These are phyloP conservation scores for Procambarus clarkii DNA, from an alignment of 1,140 invertebrate genomes.

Conservation along the genomic window DNA sequence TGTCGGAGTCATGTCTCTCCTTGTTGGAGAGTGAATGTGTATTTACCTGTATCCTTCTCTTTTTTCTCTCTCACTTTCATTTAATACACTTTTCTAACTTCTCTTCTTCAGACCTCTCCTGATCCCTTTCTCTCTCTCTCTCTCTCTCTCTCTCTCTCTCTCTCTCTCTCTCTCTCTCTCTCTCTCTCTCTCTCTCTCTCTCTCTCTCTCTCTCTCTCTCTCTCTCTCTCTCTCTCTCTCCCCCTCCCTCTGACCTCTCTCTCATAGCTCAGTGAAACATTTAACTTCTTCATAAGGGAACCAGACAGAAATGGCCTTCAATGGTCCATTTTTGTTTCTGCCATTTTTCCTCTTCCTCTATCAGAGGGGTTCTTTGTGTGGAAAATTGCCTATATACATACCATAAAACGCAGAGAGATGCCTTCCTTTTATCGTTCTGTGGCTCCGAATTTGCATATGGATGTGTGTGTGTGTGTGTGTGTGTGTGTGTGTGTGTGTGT, in stretches of 20 bases:
- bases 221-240: not conserved
- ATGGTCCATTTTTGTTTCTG: not conserved
- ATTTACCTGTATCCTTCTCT: too few relatives aligned
- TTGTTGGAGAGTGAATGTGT: too few relatives aligned
- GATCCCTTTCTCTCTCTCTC: not conserved
- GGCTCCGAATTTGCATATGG: not conserved
- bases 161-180: not conserved
- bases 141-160: not conserved
- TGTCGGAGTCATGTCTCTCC: too few relatives aligned
- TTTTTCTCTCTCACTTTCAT: too few relatives aligned
- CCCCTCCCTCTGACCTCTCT: not conserved
- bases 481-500: not conserved
- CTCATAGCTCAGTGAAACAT: not conserved
- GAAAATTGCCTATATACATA: not conserved
- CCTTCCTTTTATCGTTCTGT: not conserved
- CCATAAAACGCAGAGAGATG: not conserved
- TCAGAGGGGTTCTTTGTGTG: not conserved
- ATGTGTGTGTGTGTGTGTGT: not conserved
- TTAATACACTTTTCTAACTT: too few relatives aligned
- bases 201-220: not conserved
- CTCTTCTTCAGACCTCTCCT: not conserved
- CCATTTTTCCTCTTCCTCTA: not conserved
- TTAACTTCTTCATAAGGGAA: not conserved
- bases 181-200: not conserved
- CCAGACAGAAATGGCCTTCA: not conserved